phyloP scores from a whole-genome alignment of 2,888 invertebrate species.

The Pristionchus mayeri region DNA sequence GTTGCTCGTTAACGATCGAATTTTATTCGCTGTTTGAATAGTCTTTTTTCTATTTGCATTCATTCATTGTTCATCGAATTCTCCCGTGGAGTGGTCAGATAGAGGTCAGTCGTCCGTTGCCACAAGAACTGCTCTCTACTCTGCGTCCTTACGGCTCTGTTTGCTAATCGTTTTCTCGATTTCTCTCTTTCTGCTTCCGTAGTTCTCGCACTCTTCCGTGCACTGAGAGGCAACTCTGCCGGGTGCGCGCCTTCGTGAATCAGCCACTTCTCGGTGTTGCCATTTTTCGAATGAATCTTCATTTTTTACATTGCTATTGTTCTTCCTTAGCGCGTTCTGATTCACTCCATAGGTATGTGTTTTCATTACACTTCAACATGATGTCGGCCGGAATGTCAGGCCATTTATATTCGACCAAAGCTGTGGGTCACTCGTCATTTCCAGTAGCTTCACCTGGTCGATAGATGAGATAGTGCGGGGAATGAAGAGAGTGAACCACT shows the following conservation, averaged over 20 bases:
- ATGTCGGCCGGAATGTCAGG: not conserved
- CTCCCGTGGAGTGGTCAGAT: not conserved
- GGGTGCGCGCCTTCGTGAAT: not conserved
- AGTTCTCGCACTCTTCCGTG: not conserved
- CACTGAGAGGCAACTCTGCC: not conserved
- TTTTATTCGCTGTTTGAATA: no score
- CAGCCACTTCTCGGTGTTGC: not conserved
- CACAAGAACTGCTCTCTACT: conserved; percentile 2
- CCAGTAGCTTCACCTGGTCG: no score
- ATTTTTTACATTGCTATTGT: no score
- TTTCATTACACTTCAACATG: no score
- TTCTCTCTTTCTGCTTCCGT: not conserved
- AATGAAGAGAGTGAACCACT: no score
- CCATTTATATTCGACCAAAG: no score
- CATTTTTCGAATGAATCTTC: not conserved
- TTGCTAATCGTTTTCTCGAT: not conserved
- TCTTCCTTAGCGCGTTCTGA: not conserved
- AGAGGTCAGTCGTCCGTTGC: not conserved
- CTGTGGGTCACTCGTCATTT: no score
- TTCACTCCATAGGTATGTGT: no score
- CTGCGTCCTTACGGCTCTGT: not conserved
- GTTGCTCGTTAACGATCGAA: no score
- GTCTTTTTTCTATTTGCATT: not conserved
- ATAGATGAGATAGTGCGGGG: no score
- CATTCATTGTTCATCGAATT: not conserved